Evolutionary conservation across 1,140 invertebrate species (phyloP), one percentile per base, ranked within the genome.

Genomic region (Ostrea denselamellosa): DNA sequence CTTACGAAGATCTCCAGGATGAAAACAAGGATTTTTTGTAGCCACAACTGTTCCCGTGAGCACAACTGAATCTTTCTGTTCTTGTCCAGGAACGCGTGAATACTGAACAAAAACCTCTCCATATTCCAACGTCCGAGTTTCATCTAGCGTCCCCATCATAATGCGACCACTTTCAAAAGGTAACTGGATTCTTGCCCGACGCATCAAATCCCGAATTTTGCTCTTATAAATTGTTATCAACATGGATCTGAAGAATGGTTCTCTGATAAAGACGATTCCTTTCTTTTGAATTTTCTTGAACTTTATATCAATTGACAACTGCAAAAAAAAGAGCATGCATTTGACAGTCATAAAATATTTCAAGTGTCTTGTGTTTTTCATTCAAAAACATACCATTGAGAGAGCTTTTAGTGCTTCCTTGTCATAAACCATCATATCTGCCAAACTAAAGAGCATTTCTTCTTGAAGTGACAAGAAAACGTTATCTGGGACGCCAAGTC

Each of bases 21-120:
- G 86, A 34, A 83, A 87, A 62, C 89, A 89, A 1, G 89, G 89
- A 25, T 85, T 83, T 53, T 89, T 89, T 3, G 68, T 82, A 58
- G 86, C 85, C 7, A 89, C 89, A 17, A 87, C 77, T 58, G 44
- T 14, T 58, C 77, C 58, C 28, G 34, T 28, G 19, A 62, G 81
- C 22, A 87, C 82, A 34, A 54, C n/a, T 10, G 83, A 53, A 19
- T 77, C 65, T 34, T 4, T 51, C 22, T 77, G 52, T 25, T 65
- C 22, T 58, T 25, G 25, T 9, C 53, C 53, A 17, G 62, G 51
- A 34, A 56, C 22, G 14, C 56, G 9, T 71, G 83, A 85, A 44
- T 84, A 87, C 8, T 68, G 71, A 25, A 87, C n/a, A 68, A 85
- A 88, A 28, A 85, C 62, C 25, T 88, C 62, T 17, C 87, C 87